Base-by-base conservation (phyloP, 2,888 invertebrate species). In the Cheilosia grossa region DNA sequence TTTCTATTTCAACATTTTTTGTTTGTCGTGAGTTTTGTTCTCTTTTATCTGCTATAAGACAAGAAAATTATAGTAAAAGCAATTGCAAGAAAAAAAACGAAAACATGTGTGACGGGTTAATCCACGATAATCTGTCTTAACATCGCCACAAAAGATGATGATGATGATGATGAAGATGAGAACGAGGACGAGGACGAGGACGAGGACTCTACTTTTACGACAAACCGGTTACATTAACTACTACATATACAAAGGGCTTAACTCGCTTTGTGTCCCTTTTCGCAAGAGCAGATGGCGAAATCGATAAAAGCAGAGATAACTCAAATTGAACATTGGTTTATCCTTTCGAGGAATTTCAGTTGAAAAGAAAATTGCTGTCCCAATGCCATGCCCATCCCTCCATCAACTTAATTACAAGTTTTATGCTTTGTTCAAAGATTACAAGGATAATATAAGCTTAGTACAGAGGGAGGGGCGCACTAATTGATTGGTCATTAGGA, bases 71-170 rank as follows among this genome's bases (percentile, higher is more conserved):
- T 61, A 82, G 61, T 44, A 53, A 59, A 74, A 59, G 54, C 53
- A 33, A 53, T 64, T 70, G 53, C 33, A 42, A 47, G 30, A 47
- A n/a, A n/a, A 72, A 27, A 53, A 49, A 49, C n/a, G n/a, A 40
- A 69, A 69, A 70, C 64, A 64, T 70, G 56, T 79, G 74, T 74
- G 67, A 81, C 64, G 88, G 89, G 90, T 90, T 89, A 89, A 90
- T 89, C 89, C 82, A 61, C 72, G 87, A 89, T 90, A 89, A 90
- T 90, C 90, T 88, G 87, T 64, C 81, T 73, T 85, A 56, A 59
- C 54, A 70, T 74, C 66, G 44, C 80, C 47, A 80, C 83, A 70
- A 80, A 83, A 69, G 75, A 82, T 72, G 69, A 82, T 66, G 54
- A 69, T 69, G 61, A 66, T 70, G 72, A 59, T 44, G 59, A 82